Evolutionary conservation across 2,888 invertebrate species (phyloP).

Genomic region (Artemia sp.): DNA sequence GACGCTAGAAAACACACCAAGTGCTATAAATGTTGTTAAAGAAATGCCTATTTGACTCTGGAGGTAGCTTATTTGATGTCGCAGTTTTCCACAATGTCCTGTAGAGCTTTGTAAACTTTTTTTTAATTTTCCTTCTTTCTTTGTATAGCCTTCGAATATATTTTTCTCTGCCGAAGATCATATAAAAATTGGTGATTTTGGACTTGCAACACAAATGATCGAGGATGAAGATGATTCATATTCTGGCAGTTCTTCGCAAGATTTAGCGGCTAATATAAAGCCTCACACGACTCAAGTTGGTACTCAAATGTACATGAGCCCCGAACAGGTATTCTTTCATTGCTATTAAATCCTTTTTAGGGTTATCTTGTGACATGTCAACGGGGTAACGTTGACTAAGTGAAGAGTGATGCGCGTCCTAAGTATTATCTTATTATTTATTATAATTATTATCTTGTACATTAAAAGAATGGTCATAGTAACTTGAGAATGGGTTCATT

Average conservation of each 20-base stretch:
- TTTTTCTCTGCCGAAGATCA: constrained; percentile 78
- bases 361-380: not conserved
- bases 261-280: constrained; percentile 23
- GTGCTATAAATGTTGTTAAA: too few species aligned
- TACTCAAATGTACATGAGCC: constrained; percentile 93
- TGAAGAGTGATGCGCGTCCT: too few species aligned
- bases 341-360: not conserved
- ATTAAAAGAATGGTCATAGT: too few species aligned
- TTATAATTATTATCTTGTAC: too few species aligned
- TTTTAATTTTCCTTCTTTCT: constrained; percentile 19
- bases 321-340: constrained; percentile 50
- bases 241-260: constrained; percentile 31
- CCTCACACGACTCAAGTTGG: constrained; percentile 49
- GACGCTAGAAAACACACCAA: too few species aligned
- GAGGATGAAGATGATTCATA: constrained; percentile 34
- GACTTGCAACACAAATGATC: constrained; percentile 76
- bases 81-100: constrained; percentile 18
- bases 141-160: constrained; percentile 60
- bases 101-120: not conserved
- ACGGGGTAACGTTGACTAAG: too few species aligned
- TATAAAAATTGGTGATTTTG: constrained; percentile 95
- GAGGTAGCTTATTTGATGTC: not conserved
- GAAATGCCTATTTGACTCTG: too few species aligned
- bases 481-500: too few species aligned
- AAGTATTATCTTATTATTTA: too few species aligned